Base-by-base conservation (phyloP, 2,797 vertebrate species). In the Echeneis naucrates region DNA sequence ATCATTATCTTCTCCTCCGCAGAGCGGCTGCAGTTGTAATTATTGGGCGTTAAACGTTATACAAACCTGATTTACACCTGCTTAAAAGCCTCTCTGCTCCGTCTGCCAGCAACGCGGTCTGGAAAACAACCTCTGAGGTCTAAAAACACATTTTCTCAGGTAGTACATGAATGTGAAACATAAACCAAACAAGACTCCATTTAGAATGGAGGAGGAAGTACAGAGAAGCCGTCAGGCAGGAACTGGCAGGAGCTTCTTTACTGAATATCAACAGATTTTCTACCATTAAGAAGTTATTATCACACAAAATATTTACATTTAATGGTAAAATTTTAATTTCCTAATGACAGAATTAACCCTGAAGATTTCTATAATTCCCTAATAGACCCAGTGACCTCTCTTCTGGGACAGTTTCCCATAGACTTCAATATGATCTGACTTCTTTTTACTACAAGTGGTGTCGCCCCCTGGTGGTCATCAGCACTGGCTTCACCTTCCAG, bases 51-150 rank as follows among this genome's bases (percentile, higher is more conserved):
- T 47, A 73, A 79, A 76, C 32, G 1, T 75, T 75, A 88, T 4
- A 88, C 86, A 88, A 64, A 80, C 8, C 78, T 86, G 86, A 89
- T 88, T 88, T 88, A 88, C 53, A 63, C 51, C 47, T 27, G 55
- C 77, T 68, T 82, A 85, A 86, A 88, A 86, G 84, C 85, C 57
- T 70, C 48, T 0, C 14, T 1, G 51, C 63, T 24, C 21, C 27
- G 3, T 12, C 73, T 80, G 78, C 68, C 80, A 80, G 24, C 5
- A 8, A 2, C 27, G 27, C 26, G 0, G 45, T 12, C 45, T 14
- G 45, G 27, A 59, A 65, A 62, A 68, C 12, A 5, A 44, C 4
- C 5, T 30, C 54, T 23, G 23, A 67, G n/a, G 24, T 40, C 59
- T 72, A 62, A 69, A 72, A 77, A 74, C 66, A 61, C 26, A 23